A percentile compares a stretch with the other conserved stretches of the same genome.
These are phyloP conservation scores for Calameuta pallipes DNA, from an alignment of 2,888 invertebrate species.

Conservation along the genomic window DNA sequence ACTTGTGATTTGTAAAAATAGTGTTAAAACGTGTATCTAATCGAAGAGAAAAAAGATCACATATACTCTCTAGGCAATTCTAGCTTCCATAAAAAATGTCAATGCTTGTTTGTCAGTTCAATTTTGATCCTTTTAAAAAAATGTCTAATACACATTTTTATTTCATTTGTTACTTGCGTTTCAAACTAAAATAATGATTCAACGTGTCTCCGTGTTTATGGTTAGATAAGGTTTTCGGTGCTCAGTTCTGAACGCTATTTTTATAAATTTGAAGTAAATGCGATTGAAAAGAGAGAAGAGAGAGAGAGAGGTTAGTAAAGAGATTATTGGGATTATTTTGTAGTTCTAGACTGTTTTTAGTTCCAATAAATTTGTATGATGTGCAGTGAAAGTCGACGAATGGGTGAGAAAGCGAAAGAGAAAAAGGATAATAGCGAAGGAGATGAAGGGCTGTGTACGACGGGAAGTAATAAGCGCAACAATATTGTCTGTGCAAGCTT, in stretches of 20 bases:
- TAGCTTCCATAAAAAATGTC: background rate
- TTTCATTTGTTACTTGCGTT: background rate
- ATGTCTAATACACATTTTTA: background rate
- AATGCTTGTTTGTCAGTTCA: background rate
- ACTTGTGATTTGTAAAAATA: slow-evolving; percentile 14
- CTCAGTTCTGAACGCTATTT: background rate
- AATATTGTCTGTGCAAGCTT: slow-evolving; percentile 64
- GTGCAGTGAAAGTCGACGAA: slow-evolving; percentile 4
- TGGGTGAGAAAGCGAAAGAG: slow-evolving; percentile 8
- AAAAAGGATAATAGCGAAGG: slow-evolving; percentile 13
- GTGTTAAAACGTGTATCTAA: background rate
- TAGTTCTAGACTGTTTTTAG: background rate
- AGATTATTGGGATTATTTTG: background rate
- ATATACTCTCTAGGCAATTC: background rate
- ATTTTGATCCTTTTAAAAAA: background rate
- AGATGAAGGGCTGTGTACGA: slow-evolving; percentile 49
- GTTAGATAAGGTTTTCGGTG: background rate
- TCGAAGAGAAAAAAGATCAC: background rate
- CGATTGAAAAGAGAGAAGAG: background rate
- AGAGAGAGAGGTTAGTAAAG: background rate
- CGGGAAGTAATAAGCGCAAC: slow-evolving; percentile 64
- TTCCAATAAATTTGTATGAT: background rate
- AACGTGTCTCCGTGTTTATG: background rate
- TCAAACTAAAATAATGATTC: background rate
- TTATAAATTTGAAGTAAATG: background rate